Base-by-base conservation (phyloP, 1,140 invertebrate species). In the Mylabris phalerata region DNA sequence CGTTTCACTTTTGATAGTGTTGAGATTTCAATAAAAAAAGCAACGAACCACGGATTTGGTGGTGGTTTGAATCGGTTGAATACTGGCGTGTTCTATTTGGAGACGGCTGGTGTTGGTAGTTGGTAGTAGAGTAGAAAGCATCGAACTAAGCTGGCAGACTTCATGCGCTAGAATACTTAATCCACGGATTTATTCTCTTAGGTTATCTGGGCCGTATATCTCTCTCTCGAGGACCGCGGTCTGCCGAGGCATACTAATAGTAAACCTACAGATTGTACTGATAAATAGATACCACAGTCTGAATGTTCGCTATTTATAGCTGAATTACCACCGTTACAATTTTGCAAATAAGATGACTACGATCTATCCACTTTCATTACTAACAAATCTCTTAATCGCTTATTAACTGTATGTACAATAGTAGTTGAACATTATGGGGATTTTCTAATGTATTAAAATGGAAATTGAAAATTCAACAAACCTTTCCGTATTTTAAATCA, bases 141-240 rank as follows among this genome's bases (percentile, higher is more conserved):
- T 32, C 32, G 32, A 57, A 51, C 57, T 57, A 52, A 50, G 57
- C 60, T 52, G 55, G 59, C 55, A 58, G 64, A 66, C 64, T 66
- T 67, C 65, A 66, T 67, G 65, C 63, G 63, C 61, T 63, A 57
- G 56, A 57, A 57, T 63, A 61, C 67, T 66, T 72, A 72, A 71
- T 71, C 71, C 69, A 46, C 62, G 71, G 71, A 72, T 72, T 72
- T 72, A 72, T 71, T 70, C 67, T 66, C 59, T 52, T 63, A 71
- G 71, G 71, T 72, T 72, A 71, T 72, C 71, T 70, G 64, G 58
- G 67, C 63, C 71, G 69, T 72, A 72, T 72, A 72, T 72, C 71
- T 72, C 66, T 10, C 32, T 67, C 59, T 59, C 52, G 67, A 66
- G 68, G 68, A 67, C 67, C 68, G 71, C 63, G 65, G 71, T 66